Evolutionary conservation across 2,113 vertebrate species (phyloP).

Genomic region (Indicator indicator): DNA sequence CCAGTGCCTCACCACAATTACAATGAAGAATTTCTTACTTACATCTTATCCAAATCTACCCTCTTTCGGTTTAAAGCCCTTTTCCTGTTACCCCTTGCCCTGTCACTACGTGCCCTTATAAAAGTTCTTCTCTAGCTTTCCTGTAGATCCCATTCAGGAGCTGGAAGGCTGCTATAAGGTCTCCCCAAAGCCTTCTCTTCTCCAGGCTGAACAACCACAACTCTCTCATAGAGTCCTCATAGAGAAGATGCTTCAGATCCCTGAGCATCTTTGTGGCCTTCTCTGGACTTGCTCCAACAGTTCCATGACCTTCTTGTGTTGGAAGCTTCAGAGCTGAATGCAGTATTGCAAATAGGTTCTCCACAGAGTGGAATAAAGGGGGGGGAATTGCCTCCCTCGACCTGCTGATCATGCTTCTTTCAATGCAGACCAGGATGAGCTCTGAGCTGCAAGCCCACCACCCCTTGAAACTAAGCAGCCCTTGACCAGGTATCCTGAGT

Average conservation of each 20-base stretch:
- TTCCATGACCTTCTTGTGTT: neutral
- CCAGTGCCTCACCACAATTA: neutral
- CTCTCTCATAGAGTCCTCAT: neutral
- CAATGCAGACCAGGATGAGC: too few relatives aligned
- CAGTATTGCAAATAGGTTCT: neutral
- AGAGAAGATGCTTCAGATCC: neutral
- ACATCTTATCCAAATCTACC: neutral
- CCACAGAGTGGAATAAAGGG: neutral
- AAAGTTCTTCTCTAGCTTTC: neutral
- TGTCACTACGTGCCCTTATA: neutral
- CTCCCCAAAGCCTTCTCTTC: neutral
- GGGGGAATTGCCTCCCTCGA: neutral
- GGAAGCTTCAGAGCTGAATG: neutral
- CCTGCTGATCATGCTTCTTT: neutral
- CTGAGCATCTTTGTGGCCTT: neutral
- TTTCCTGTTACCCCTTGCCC: neutral
- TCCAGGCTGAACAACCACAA: neutral
- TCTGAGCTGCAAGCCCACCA: neutral
- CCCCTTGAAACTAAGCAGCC: neutral
- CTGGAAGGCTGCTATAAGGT: neutral
- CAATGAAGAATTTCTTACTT: neutral
- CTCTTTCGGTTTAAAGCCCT: neutral
- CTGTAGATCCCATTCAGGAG: neutral
- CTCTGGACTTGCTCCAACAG: neutral
- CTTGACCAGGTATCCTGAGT: neutral